Evolutionary conservation across 2,888 invertebrate species (phyloP), one percentile per base, ranked within the genome.

Genomic region (Nemotelus nigrinus): DNA sequence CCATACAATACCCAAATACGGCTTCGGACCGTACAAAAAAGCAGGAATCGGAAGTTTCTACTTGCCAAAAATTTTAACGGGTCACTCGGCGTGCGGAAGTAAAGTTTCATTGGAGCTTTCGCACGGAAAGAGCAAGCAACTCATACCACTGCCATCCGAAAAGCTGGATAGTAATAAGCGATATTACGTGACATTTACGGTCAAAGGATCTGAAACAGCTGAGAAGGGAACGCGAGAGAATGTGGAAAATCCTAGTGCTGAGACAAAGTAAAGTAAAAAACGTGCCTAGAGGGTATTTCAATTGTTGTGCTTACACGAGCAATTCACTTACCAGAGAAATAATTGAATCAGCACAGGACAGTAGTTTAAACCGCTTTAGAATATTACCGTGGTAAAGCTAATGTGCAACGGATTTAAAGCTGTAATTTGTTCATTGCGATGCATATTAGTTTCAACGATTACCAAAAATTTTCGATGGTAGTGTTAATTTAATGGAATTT

Each of bases 171-270:
- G 93, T 84, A 95, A 94, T 85, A 96, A 96, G 87, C 90, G 95
- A 84, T 97, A 96, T 88, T 96, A 95, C 86, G 96, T 97, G 79
- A 96, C 96, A 71, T 96, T 97, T 85, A 96, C 96, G 48, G 95
- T 97, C 3, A 94, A 94, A 86, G 94, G 94, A 72, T 82, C 86
- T 48, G 82, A 82, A 74, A 78, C 77, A 39, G 76, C 71, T 65
- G 80, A 80, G 64, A 79, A 77, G 25, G 77, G 67, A 60, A 50
- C 43, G 57, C 79, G 71, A 39, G 50, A 71, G 63, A 70, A 25
- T 50, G n/a, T 43, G 2, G 70, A 70, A 8, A 55, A 55, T 43
- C 43, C 25, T 6, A n/a, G 8, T 25, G 39, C 25, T 39, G 67
- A 67, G 48, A 50, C 48, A 50, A 67, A 67, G 41, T 67, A 67